Evolutionary conservation across 2,113 vertebrate genomes (phyloP), one percentile per base, ranked within the genome.

Genomic region (Odocoileus hemionus): DNA sequence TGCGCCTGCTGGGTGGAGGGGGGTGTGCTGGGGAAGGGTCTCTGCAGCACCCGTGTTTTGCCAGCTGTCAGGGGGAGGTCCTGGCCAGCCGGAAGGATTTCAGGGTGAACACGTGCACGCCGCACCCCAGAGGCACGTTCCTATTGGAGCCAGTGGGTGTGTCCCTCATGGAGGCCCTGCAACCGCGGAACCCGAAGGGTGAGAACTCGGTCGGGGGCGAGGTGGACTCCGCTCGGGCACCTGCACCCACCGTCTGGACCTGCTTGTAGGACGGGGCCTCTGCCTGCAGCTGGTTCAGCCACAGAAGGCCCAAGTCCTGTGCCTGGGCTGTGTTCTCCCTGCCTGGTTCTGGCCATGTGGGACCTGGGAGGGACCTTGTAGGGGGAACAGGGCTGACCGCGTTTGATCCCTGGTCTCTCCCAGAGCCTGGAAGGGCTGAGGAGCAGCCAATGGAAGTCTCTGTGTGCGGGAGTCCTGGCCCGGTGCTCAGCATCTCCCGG

Each of bases 41-140:
- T 96, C 83, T 67, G 4, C 6, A 84, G 30, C 12, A 4, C 52
- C 54, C 0, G 0, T 55, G 33, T 86, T 54, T 86, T 7, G 19
- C 36, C 98, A 99, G 99, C 98, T 47, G 96, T 30, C 99, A 98
- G 39, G 99, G 99, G 2, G 99, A 99, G 97, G 26, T 99, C 13
- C 94, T 99, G 36, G 99, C 99, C 83, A 99, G 99, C 98, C 98
- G 99, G 94, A 99, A 99, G 98, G 99, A 99, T 97, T 99, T 99
- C 93, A 98, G 99, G 76, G 99, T 99, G 95, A 99, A 99, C 95
- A 98, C 98, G 0, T 99, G 98, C 97, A 98, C 98, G 5, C 99
- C 99, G 0, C 99, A 99, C 33, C 39, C 91, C 47, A 86, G 79
- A 0, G 99, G 99, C 0, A 90, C 99, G 61, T 99, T 99, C 96